Percentiles rank a stretch among this genome's conserved stretches.
phyloP scores from a whole-genome alignment of 1,140 invertebrate genomes.

The Belonocnema kinseyi region DNA sequence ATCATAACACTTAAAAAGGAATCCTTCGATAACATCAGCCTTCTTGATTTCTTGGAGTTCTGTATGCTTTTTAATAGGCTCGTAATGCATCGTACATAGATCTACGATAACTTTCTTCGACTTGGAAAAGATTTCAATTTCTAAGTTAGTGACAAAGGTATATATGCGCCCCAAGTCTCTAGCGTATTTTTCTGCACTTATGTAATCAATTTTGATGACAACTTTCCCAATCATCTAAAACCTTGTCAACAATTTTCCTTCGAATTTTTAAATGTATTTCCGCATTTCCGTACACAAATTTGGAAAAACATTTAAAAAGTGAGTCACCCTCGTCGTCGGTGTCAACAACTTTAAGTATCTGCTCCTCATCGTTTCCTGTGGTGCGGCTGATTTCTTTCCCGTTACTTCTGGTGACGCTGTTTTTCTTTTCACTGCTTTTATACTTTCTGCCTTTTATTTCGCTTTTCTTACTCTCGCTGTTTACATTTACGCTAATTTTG shows the following conservation, averaged over 20 bases:
- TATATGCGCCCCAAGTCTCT: not conserved
- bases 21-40: too few relatives aligned
- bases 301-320: too few relatives aligned
- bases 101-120: not conserved
- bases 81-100: not conserved
- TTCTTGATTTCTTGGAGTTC: too few relatives aligned
- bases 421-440: too few relatives aligned
- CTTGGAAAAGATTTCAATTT: slow-evolving; percentile 8
- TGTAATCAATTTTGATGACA: not conserved
- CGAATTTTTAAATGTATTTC: slow-evolving; percentile 22
- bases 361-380: too few relatives aligned
- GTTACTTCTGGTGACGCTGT: too few relatives aligned
- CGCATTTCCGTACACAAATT: slow-evolving; percentile 4
- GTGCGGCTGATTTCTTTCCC: too few relatives aligned
- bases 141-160: slow-evolving; percentile 13
- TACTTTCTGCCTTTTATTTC: too few relatives aligned
- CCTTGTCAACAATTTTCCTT: slow-evolving; percentile 22
- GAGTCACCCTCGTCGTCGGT: slow-evolving; percentile 32
- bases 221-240: slow-evolving; percentile 8
- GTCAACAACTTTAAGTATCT: not conserved
- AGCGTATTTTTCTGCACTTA: not conserved
- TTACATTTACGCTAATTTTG: too few relatives aligned
- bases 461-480: too few relatives aligned
- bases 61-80: not conserved
- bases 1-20: not conserved